A percentile compares a stretch with the other conserved stretches of the same genome.
phyloP scores from a whole-genome alignment of 92 coral and sea anemone genomes.

The Anthopleura xanthogrammica region DNA sequence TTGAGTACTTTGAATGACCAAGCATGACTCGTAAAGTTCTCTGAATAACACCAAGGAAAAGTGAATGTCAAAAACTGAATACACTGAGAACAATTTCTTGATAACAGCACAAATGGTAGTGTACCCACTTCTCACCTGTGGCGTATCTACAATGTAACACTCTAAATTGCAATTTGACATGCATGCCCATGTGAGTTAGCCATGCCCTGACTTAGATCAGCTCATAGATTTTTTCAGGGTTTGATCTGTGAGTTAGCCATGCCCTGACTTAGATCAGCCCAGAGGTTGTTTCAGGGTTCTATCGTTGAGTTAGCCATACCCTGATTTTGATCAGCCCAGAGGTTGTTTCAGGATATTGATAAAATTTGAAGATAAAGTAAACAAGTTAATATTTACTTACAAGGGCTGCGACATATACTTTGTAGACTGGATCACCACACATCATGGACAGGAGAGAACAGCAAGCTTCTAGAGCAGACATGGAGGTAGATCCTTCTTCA shows the following conservation, averaged over 20 bases:
- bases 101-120: too few species aligned
- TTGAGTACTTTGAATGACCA: slow-evolving; percentile 63
- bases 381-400: slow-evolving; percentile 36
- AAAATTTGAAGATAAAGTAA: background rate
- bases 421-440: slow-evolving; percentile 97
- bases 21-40: slow-evolving; percentile 88
- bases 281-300: too few species aligned
- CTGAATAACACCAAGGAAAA: slow-evolving; percentile 36
- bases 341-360: background rate
- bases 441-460: slow-evolving; percentile 86
- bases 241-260: too few species aligned
- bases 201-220: too few species aligned
- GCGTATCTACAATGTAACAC: background rate
- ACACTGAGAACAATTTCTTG: too few species aligned
- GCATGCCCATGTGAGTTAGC: too few species aligned
- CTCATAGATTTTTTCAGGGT: too few species aligned
- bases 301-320: too few species aligned
- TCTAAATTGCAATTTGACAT: too few species aligned
- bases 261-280: too few species aligned
- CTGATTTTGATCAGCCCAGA: background rate
- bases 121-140: too few species aligned
- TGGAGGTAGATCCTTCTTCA: slow-evolving; percentile 36
- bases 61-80: background rate
- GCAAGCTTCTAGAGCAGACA: slow-evolving; percentile 69
- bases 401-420: slow-evolving; percentile 91